Evolutionary conservation across 2,888 invertebrate species (phyloP).

Genomic region (Flexamia atlantica): DNA sequence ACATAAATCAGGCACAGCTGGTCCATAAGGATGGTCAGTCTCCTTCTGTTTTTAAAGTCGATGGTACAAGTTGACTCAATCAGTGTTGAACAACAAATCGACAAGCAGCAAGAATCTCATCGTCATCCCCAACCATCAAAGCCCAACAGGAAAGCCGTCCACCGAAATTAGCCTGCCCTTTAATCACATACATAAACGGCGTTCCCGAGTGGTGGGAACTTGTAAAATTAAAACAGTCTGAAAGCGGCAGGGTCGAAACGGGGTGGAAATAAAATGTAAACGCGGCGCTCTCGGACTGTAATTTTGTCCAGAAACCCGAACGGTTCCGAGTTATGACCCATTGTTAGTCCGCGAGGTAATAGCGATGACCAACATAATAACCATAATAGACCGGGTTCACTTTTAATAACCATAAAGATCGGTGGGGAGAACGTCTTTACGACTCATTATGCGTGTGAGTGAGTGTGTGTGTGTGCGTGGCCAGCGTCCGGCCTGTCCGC

Average conservation of each 20-base stretch:
- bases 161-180: neutral
- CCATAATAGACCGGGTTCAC: slow-evolving; percentile 46
- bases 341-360: slow-evolving; percentile 37
- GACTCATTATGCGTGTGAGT: slow-evolving; percentile 52
- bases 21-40: too few relatives aligned
- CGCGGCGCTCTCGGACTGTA: slow-evolving; percentile 42
- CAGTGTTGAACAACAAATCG: too few relatives aligned
- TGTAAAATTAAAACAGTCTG: slow-evolving; percentile 26
- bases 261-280: slow-evolving; percentile 49
- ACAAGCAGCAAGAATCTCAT: too few relatives aligned
- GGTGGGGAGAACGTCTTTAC: slow-evolving; percentile 24
- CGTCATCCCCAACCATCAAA: too few relatives aligned
- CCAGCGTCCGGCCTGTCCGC: neutral
- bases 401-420: slow-evolving; percentile 58
- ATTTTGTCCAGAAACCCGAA: slow-evolving; percentile 37
- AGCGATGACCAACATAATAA: slow-evolving; percentile 53
- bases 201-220: slow-evolving; percentile 20
- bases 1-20: too few relatives aligned
- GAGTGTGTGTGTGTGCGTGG: slow-evolving; percentile 25
- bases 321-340: slow-evolving; percentile 32
- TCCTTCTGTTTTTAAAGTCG: too few relatives aligned
- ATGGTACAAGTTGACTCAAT: too few relatives aligned
- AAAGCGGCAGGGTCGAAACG: slow-evolving; percentile 7
- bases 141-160: too few relatives aligned
- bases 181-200: slow-evolving; percentile 20